Evolutionary conservation across 2,797 vertebrate species (phyloP), one percentile per base, ranked within the genome.

Genomic region (Coranthus polyacanthus): DNA sequence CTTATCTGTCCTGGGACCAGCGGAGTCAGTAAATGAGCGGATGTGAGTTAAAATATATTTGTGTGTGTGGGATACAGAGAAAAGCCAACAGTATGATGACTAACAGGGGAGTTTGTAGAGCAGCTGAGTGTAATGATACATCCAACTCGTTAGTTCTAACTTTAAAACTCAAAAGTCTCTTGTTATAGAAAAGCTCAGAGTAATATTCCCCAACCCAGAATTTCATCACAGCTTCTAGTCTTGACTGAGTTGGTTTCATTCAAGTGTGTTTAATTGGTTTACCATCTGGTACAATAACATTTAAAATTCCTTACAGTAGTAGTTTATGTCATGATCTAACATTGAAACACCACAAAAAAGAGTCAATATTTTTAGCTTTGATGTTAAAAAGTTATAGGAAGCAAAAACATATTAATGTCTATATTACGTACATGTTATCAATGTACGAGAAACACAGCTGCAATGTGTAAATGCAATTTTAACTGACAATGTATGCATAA

Each of bases 1-100:
- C 76, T 81, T 72, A 84, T 84, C 79, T 70, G 67, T 82, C 74
- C 71, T 54, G 78, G 79, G 79, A 84, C 72, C 64, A 71, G 72
- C 80, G 80, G 68, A 62, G 78, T 80, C 66, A 43, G 73, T 75
- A 78, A 82, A 66, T 54, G 72, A 63, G 26, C 59, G 32, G 43
- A 32, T 66, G 70, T 38, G 51, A 58, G 70, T 71, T 57, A 20
- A 15, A 46, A 44, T 52, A 5, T 15, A 44, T 60, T 68, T 65
- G 66, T 44, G 67, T 53, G 55, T 15, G 50, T n/a, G 42, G 18
- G 54, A 8, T 26, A 52, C 45, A 56, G 50, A 56, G 44, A 51
- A 41, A 26, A 34, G 22, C 56, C 38, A 12, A 41, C 44, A 75
- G 58, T 52, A 62, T n/a, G 3, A 70, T 69, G 71, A 80, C 67